These are phyloP conservation scores for Apogon hyalosoma DNA, from an alignment of 2,797 vertebrate genomes.

Conservation along the genomic window DNA sequence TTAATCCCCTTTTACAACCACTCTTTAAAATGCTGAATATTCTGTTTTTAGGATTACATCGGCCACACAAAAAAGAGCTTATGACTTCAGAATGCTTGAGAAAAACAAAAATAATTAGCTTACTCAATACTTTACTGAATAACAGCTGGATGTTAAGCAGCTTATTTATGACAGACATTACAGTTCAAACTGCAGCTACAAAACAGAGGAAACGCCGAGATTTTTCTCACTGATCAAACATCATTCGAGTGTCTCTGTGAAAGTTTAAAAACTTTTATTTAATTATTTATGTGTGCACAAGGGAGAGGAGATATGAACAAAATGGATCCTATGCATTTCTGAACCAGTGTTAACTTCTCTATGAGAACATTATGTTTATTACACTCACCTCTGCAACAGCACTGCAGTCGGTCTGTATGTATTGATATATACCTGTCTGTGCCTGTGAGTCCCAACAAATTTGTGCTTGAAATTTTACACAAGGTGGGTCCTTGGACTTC, in stretches of 20 bases:
- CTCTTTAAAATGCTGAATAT: conserved; percentile 27
- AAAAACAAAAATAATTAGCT: conserved; percentile 39
- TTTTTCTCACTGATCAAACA: conserved; percentile 1
- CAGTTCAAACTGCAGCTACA: conserved; percentile 12
- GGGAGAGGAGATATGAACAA: neutral
- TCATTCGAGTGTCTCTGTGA: conserved; percentile 5
- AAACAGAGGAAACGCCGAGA: neutral
- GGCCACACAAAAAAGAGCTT: conserved; percentile 23
- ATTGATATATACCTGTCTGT: no score
- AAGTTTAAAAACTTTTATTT: neutral
- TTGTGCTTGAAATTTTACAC: no score
- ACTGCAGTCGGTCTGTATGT: no score
- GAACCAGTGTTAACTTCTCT: neutral
- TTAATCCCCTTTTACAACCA: conserved; percentile 12
- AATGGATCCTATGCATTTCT: neutral
- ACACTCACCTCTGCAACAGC: no score
- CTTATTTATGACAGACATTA: conserved; percentile 16
- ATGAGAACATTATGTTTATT: neutral
- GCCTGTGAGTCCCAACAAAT: no score
- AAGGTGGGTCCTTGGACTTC: no score
- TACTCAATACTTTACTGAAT: conserved; percentile 21
- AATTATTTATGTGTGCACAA: neutral
- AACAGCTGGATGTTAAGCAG: conserved; percentile 17
- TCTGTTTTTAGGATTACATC: conserved; percentile 28
- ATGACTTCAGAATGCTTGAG: conserved; percentile 20